Evolutionary conservation across 2,888 invertebrate genomes (phyloP).

Genomic region (Boloria selene): DNA sequence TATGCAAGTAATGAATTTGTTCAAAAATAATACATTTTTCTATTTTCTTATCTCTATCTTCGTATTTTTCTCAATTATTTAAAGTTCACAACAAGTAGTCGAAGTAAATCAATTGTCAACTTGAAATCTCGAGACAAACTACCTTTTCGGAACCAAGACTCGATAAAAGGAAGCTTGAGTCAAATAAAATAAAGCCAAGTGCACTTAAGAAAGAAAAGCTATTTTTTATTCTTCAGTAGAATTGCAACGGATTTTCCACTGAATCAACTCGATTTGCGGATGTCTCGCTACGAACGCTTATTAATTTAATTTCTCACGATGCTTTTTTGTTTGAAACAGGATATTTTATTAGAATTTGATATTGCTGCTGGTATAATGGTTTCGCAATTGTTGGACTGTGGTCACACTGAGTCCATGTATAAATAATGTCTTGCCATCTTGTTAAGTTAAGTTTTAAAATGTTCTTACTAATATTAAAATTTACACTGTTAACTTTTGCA

Average conservation of each 20-base stretch:
- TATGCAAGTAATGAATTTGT: no score
- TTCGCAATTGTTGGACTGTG: no score
- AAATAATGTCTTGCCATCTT: no score
- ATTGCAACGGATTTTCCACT: slow-evolving; percentile 20
- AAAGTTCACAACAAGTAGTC: no score
- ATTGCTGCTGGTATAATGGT: background rate
- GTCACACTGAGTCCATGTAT: no score
- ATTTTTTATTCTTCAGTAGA: slow-evolving; percentile 16
- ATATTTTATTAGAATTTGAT: background rate
- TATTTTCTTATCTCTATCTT: no score
- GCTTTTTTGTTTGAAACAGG: background rate
- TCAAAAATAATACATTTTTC: no score
- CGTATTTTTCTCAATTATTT: no score
- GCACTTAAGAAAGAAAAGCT: slow-evolving; percentile 20
- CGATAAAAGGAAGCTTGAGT: slow-evolving; percentile 4
- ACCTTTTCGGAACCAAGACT: background rate
- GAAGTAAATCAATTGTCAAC: background rate
- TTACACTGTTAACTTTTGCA: no score
- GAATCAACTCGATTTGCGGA: slow-evolving; percentile 20
- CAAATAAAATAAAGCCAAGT: slow-evolving; percentile 17
- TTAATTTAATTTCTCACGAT: slow-evolving; percentile 14
- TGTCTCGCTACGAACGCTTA: background rate
- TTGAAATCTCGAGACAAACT: slow-evolving; percentile 3
- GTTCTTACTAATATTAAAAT: no score
- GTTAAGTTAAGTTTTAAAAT: no score